phyloP scores from a whole-genome alignment of 2,797 vertebrate genomes.

The Bryconaethiops microstoma region DNA sequence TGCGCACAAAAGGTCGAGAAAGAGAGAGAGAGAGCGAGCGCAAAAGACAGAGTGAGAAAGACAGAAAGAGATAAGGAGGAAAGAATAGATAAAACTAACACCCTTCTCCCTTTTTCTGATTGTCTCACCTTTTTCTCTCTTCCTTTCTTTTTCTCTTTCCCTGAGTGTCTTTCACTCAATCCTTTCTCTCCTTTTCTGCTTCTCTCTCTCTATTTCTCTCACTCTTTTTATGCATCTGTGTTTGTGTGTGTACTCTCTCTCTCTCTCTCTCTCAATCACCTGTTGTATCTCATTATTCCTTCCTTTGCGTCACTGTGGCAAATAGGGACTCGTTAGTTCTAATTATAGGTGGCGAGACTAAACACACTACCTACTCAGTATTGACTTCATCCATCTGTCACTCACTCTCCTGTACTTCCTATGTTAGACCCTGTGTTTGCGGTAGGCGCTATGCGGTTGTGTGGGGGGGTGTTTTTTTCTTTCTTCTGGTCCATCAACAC shows the following conservation, averaged over 20 bases:
- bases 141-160: background rate
- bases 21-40: slow-evolving; percentile 21
- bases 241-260: background rate
- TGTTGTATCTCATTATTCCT: slow-evolving; percentile 47
- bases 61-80: slow-evolving; percentile 13
- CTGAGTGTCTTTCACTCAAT: no score
- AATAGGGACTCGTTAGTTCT: slow-evolving; percentile 47
- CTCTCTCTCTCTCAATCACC: background rate
- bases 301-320: slow-evolving; percentile 46
- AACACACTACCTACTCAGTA: slow-evolving; percentile 12
- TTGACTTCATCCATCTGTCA: slow-evolving; percentile 35
- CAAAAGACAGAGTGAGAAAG: background rate
- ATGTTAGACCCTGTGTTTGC: slow-evolving; percentile 1
- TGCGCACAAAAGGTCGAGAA: background rate
- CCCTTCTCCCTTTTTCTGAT: background rate
- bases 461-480: no score
- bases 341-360: slow-evolving; percentile 38
- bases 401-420: slow-evolving; percentile 13
- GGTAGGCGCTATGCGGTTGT: background rate
- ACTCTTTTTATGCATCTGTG: background rate
- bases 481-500: no score
- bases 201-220: background rate
- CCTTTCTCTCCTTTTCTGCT: background rate
- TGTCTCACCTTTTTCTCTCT: background rate
- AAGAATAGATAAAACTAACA: background rate